Evolutionary conservation across 2,797 vertebrate genomes (phyloP).

Genomic region (Gymnoscopelus braueri): DNA sequence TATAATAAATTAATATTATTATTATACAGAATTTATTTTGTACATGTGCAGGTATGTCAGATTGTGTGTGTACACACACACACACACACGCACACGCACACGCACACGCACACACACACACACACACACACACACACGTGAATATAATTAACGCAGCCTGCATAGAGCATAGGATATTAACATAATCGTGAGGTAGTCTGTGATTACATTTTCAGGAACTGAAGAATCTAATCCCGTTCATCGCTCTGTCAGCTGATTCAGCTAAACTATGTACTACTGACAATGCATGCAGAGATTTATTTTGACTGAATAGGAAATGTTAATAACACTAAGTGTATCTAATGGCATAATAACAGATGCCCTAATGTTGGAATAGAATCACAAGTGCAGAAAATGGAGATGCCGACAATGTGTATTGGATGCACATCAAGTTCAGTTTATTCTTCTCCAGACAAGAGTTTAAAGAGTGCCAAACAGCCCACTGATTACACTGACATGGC

Average conservation of each 20-base stretch:
- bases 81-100: no score
- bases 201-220: not conserved
- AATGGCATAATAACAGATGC: conserved; percentile 44
- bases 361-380: conserved; percentile 33
- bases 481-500: conserved; percentile 25
- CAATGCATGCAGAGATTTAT: not conserved
- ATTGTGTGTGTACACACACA: no score
- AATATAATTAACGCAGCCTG: no score
- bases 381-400: conserved; percentile 49
- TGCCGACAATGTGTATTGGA: conserved; percentile 44
- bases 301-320: not conserved
- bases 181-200: not conserved
- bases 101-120: no score
- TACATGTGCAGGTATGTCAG: no score
- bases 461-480: conserved; percentile 33
- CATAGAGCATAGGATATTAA: not conserved
- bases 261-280: not conserved
- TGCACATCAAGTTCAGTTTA: conserved; percentile 64
- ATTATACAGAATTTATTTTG: no score
- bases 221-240: not conserved
- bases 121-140: no score
- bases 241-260: not conserved
- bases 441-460: conserved; percentile 55
- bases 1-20: no score
- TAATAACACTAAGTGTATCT: conserved; percentile 16